Base-by-base conservation (phyloP, 2,797 vertebrate genomes). In the Brachymystax lenok region DNA sequence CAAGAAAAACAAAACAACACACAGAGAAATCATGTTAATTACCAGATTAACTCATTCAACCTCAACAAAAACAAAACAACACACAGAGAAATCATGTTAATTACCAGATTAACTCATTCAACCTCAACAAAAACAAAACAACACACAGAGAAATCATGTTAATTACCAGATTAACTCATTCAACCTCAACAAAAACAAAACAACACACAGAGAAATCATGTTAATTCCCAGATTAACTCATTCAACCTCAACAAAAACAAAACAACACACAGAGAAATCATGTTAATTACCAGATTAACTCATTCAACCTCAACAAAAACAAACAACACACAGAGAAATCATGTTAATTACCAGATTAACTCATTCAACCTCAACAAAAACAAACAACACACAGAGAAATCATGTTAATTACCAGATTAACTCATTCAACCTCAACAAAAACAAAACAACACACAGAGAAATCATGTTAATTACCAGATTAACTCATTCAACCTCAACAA, bases 361-460 rank as follows among this genome's bases (percentile, higher is more conserved):
- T 30, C 3, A 30, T 30, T 30, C 3, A 30, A 30, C 28, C 28
- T 24, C 24, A 24, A 24, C 0, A 24, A 24, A 24, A 24, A 24
- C n/a, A 83, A 86, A 50, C 13, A 70, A 84, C 5, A 85, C 70
- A 3, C 66, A 78, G 67, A 73, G 21, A n/a, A 35, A 24, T 35
- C 1, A 6, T 35, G 33, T 35, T 35, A 35, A 35, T 35, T 35
- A 30, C 30, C 4, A 30, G 2, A 28, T 28, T 30, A 30, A 30
- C 30, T 30, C 3, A 30, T 30, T 30, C 3, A 30, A 30, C 28
- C 28, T 24, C 24, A 24, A 24, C 0, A 24, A 24, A 24, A 24
- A 24, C n/a, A n/a, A 83, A 86, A 50, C 13, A 70, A 84, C 5
- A 85, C 70, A 3, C 66, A 78, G 67, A 73, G 21, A n/a, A 35